These are phyloP conservation scores for Macaca fascicularis DNA, from an alignment of 2,113 vertebrate species.

Conservation along the genomic window DNA sequence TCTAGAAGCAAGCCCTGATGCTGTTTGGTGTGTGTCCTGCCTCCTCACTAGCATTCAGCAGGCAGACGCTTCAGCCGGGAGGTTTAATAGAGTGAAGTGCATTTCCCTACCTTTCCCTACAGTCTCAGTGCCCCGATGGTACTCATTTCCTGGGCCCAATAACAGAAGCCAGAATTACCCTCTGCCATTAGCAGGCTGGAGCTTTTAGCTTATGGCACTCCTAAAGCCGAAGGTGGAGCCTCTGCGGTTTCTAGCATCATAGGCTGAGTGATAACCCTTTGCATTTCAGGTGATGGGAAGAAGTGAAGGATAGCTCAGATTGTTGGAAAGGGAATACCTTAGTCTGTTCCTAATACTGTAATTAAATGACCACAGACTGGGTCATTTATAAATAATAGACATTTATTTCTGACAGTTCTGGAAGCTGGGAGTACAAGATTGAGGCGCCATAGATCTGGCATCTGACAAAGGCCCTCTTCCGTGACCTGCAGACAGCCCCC, in stretches of 20 bases:
- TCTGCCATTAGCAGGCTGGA: neutral
- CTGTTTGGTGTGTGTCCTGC: neutral
- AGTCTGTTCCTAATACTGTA: neutral
- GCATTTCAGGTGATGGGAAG: too few species aligned
- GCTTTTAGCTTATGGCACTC: neutral
- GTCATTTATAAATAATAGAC: neutral
- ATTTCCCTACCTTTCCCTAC: neutral
- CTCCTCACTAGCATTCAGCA: neutral
- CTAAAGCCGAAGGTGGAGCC: neutral
- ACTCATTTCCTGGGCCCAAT: neutral
- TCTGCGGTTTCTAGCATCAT: fast-evolving
- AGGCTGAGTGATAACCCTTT: neutral
- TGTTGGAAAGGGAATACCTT: neutral
- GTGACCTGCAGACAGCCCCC: neutral
- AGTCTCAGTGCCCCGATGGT: neutral
- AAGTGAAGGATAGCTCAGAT: neutral
- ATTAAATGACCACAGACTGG: neutral
- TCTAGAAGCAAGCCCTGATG: neutral
- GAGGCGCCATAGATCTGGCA: too few species aligned
- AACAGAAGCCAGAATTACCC: neutral
- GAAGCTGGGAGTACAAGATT: neutral
- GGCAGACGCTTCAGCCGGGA: too few species aligned
- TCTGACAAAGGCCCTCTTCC: neutral
- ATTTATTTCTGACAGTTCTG: neutral
- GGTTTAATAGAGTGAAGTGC: neutral